Base-by-base conservation (phyloP, 2,113 vertebrate species). In the Tragelaphus strepsiceros region DNA sequence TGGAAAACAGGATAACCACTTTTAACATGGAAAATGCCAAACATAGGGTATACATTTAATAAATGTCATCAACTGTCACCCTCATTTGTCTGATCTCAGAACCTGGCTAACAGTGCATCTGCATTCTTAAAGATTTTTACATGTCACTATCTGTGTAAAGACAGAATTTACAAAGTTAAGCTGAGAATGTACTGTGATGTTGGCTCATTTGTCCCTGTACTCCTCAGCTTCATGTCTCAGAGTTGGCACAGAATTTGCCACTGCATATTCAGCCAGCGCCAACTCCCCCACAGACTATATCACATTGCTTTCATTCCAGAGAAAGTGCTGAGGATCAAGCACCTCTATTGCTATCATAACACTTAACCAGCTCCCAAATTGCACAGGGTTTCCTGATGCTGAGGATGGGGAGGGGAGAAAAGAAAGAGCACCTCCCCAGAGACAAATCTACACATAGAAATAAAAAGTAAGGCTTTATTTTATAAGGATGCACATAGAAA, bases 151-250 rank as follows among this genome's bases (percentile, higher is more conserved):
- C 87, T 32, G 28, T 5, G 6, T 56, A 64, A 71, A 93, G 24
- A 58, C n/a, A 78, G 49, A n/a, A 32, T 6, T 1, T 56, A 77
- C 5, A 53, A 28, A 83, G 24, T 80, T 35, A 30, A 12, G 30
- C 53, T 32, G n/a, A 59, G 21, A 30, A 43, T 14, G 5, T 7
- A 0, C 9, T 1, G 2, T 51, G 32, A 7, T 17, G 22, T 5
- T 32, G 15, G 43, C 32, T n/a, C 24, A 43, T 53, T 62, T 2
- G 12, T 22, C 30, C 51, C 86, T 17, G 1, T 46, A 7, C 7
- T 62, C 43, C 77, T 89, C 2, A 7, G 51, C 30, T 24, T 62
- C 43, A 13, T 39, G 84, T 46, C 39, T 43, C 12, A 24, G 12
- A 56, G 43, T 19, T 62, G 88, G 64, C 77, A 82, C 77, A 71